Evolutionary conservation across 23 tunicate genomes (phyloP).

Genomic region (Trididemnum nubilum): DNA sequence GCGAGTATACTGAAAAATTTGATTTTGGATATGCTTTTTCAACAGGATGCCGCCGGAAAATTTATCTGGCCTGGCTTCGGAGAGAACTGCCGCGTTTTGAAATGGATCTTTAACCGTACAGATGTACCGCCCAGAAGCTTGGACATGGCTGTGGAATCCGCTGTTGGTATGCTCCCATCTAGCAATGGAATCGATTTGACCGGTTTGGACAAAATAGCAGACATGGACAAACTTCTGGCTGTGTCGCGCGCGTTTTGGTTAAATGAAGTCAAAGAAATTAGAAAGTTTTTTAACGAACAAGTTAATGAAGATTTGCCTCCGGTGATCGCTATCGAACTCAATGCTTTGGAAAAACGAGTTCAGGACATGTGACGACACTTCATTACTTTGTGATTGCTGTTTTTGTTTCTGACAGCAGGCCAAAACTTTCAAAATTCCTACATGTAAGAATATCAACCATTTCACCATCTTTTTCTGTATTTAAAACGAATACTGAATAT

Average conservation of each 20-base stretch:
- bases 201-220: slow-evolving; percentile 52
- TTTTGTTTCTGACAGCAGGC: no score
- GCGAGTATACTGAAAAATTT: no score
- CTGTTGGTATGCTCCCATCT: slow-evolving; percentile 84
- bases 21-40: no score
- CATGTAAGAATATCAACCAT: no score
- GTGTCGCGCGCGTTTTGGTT: slow-evolving; percentile 81
- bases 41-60: slow-evolving; percentile 73
- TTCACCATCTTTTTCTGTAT: no score
- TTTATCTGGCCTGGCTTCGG: slow-evolving; percentile 99
- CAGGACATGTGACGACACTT: slow-evolving; percentile 40
- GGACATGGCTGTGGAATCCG: slow-evolving; percentile 51
- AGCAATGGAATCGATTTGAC: slow-evolving; percentile 51
- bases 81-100: slow-evolving; percentile 94
- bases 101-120: slow-evolving; percentile 93
- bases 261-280: slow-evolving; percentile 72
- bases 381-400: no score
- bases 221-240: slow-evolving; percentile 60
- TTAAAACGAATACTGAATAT: no score
- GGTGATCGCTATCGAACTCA: slow-evolving; percentile 59
- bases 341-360: slow-evolving; percentile 61
- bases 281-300: slow-evolving; percentile 94
- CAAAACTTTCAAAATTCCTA: no score
- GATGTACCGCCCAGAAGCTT: slow-evolving; percentile 27
- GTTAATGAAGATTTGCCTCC: slow-evolving; percentile 89